Evolutionary conservation across 1,140 invertebrate genomes (phyloP).

Genomic region (Drosophila ercepeae): DNA sequence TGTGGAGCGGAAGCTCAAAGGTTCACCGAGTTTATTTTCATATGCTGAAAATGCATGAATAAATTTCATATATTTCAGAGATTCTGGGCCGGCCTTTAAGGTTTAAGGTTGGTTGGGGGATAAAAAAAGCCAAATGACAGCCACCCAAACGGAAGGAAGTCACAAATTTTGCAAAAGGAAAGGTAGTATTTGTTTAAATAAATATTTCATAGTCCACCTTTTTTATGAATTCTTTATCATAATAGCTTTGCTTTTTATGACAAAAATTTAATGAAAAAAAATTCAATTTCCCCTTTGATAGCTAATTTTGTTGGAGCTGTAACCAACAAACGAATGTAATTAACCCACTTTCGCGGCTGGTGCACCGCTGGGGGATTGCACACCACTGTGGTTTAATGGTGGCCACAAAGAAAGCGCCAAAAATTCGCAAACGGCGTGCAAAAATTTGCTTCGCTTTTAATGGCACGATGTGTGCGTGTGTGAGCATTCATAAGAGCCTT

Average conservation of each 20-base stretch:
- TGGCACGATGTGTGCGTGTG: slow-evolving; percentile 45
- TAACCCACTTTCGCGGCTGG: slow-evolving; percentile 65
- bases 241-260: background rate
- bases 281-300: background rate
- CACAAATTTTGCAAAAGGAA: background rate
- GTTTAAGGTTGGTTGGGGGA: background rate
- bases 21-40: slow-evolving; percentile 4
- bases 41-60: slow-evolving; percentile 26
- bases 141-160: background rate
- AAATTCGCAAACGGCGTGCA: slow-evolving; percentile 55
- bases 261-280: background rate
- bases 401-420: slow-evolving; percentile 39
- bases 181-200: slow-evolving; percentile 1
- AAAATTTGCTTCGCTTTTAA: slow-evolving; percentile 72
- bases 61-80: slow-evolving; percentile 13
- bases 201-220: background rate
- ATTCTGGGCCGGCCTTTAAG: slow-evolving; percentile 17
- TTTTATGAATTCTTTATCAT: no score
- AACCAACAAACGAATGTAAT: slow-evolving; percentile 56
- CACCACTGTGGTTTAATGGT: slow-evolving; percentile 15
- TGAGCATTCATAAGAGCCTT: slow-evolving; percentile 49
- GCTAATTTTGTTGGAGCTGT: slow-evolving; percentile 20
- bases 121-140: slow-evolving; percentile 4
- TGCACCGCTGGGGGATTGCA: slow-evolving; percentile 43
- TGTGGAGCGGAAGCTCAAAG: slow-evolving; percentile 62